Evolutionary conservation across 2,888 invertebrate species (phyloP), one percentile per base, ranked within the genome.

Genomic region (Drosophila pullipes): DNA sequence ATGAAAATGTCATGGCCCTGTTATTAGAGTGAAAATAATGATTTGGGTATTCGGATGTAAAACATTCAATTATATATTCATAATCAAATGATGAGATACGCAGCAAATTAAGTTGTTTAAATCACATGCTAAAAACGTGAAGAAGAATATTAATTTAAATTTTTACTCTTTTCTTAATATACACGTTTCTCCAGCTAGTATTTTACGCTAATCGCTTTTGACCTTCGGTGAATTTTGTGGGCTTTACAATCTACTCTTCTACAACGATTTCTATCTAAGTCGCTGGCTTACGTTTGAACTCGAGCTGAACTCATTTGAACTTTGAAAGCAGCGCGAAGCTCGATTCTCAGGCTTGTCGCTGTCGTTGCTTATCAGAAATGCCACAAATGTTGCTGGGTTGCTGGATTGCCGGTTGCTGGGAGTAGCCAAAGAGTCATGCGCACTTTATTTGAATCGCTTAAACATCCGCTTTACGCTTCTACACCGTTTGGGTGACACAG

Each of bases 381-480:
- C 66, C 50, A 76, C 81, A 80, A 80, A 35, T 39, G 18, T 39
- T 39, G 39, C 37, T 37, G 16, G 9, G 41, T n/a, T 41, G 39
- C 9, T 4, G 7, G 9, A 2, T n/a, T 75, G 71, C 68, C 64
- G 66, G 63, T 52, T 67, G 54, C 10, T 47, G 58, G 33, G 41
- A 66, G 69, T 35, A 68, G 55, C 44, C 59, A 58, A 54, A 69
- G 54, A 31, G 58, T 52, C 59, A 62, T 57, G 22, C n/a, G 11
- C 9, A 66, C 54, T 66, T 66, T 63, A 33, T 35, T 69, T 81
- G 78, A 84, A 86, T 82, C 82, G 85, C 78, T 85, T 80, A 83
- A 88, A 82, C 86, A 90, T 87, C 90, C 86, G 85, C 74, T 89
- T 74, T 67, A 63, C 75, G 89, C 89, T 69, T 69, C 71, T 66